These are phyloP conservation scores for Rhyacichthys aspro DNA, from an alignment of 2,797 vertebrate species.

Conservation along the genomic window DNA sequence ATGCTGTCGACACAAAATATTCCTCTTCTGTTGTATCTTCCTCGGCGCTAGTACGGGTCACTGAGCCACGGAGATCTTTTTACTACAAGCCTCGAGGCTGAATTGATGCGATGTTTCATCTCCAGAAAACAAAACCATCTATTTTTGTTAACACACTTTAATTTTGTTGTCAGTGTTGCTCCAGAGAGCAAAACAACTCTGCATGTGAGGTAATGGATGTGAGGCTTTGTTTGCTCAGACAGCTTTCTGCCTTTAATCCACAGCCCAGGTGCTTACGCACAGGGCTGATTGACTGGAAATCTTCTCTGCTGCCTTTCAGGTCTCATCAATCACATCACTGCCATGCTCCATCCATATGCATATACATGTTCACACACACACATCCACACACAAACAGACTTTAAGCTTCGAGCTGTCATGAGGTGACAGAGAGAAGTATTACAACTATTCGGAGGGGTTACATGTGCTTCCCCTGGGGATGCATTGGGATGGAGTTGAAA, in stretches of 20 bases:
- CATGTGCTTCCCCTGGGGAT: conserved; percentile 49
- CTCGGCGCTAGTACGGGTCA: conserved; percentile 36
- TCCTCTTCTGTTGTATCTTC: conserved; percentile 30
- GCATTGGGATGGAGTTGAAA: conserved; percentile 50
- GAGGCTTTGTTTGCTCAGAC: conserved; percentile 68
- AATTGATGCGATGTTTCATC: conserved; percentile 58
- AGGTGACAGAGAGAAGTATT: conserved; percentile 64
- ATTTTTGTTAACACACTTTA: conserved; percentile 74
- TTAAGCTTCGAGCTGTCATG: conserved; percentile 58
- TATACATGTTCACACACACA: conserved; percentile 23
- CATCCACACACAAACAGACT: conserved; percentile 31
- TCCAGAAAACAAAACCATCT: conserved; percentile 64
- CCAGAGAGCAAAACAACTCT: conserved; percentile 61
- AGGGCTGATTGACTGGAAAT: conserved; percentile 69
- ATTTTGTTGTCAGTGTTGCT: conserved; percentile 69
- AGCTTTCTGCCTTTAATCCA: conserved; percentile 73
- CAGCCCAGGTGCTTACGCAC: conserved; percentile 61
- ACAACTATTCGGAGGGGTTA: conserved; percentile 62
- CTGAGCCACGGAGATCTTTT: conserved; percentile 26
- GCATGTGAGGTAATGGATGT: conserved; percentile 63
- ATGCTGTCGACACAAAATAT: conserved; percentile 4
- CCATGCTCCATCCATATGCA: conserved; percentile 49
- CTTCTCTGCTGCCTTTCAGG: conserved; percentile 65
- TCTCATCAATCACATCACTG: conserved; percentile 73
- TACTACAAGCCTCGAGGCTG: conserved; percentile 33